Evolutionary conservation across 2,113 vertebrate genomes (phyloP).

Genomic region (Chrysemys picta): DNA sequence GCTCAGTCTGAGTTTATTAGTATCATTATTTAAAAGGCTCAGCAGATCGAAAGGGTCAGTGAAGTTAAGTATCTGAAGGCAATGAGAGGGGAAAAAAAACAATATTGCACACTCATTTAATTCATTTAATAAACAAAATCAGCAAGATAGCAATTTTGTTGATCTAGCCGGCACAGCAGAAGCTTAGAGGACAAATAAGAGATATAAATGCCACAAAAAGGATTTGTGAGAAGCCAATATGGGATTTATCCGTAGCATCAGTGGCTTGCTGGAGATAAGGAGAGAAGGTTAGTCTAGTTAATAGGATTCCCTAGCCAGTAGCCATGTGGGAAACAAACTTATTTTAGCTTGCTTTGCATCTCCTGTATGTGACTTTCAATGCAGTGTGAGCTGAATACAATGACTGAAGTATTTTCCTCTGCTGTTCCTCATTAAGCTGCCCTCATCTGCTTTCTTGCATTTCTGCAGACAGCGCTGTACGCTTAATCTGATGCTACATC

Average conservation of each 20-base stretch:
- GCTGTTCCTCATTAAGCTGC: not conserved
- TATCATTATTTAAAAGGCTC: not conserved
- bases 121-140: constrained; percentile 52
- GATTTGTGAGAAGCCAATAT: not conserved
- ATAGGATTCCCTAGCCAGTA: not conserved
- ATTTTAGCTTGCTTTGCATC: not conserved
- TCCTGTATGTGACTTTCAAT: not conserved
- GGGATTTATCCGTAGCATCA: not conserved
- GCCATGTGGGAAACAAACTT: not conserved
- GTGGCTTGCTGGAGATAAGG: constrained; percentile 11
- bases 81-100: not conserved
- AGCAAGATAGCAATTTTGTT: not conserved
- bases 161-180: constrained; percentile 8
- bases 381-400: rapidly evolving
- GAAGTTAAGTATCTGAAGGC: not conserved
- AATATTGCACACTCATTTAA: constrained; percentile 1
- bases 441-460: not conserved
- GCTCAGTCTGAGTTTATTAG: not conserved
- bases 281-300: constrained; percentile 11
- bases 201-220: not conserved
- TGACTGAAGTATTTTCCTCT: not conserved
- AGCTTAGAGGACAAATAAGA: constrained; percentile 17
- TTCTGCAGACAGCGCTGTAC: not conserved
- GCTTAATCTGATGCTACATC: not conserved
- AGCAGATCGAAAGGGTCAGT: not conserved